A percentile compares a stretch with the other conserved stretches of the same genome.
These are phyloP conservation scores for Lamellibrachia satsuma DNA, from an alignment of 2,888 invertebrate species.

Conservation along the genomic window DNA sequence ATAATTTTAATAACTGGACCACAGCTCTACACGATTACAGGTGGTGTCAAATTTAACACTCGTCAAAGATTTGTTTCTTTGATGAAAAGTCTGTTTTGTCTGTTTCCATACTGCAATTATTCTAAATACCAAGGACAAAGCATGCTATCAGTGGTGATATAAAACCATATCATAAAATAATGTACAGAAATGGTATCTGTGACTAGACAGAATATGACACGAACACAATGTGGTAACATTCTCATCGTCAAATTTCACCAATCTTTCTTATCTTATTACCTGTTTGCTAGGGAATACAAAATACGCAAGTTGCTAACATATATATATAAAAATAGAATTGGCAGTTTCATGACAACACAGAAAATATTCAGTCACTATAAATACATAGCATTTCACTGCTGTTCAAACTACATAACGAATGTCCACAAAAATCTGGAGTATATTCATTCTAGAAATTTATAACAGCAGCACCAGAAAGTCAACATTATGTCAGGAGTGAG, in stretches of 20 bases:
- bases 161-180: background rate
- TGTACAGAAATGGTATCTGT: background rate
- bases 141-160: background rate
- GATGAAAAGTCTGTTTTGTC: too few relatives aligned
- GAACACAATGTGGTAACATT: background rate
- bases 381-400: background rate
- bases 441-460: background rate
- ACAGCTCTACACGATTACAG: background rate
- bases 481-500: background rate
- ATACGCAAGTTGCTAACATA: background rate
- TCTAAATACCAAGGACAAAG: background rate
- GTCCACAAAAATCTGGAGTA: background rate
- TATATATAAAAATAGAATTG: background rate
- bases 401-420: background rate
- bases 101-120: background rate
- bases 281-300: background rate
- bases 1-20: too few relatives aligned
- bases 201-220: background rate
- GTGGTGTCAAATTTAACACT: background rate
- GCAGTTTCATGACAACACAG: background rate
- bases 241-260: background rate
- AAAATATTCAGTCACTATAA: background rate
- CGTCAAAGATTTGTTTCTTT: background rate
- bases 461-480: background rate
- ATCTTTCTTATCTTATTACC: background rate